These are phyloP conservation scores for Cottoperca gobio DNA, from an alignment of 2,797 vertebrate species.

Conservation along the genomic window DNA sequence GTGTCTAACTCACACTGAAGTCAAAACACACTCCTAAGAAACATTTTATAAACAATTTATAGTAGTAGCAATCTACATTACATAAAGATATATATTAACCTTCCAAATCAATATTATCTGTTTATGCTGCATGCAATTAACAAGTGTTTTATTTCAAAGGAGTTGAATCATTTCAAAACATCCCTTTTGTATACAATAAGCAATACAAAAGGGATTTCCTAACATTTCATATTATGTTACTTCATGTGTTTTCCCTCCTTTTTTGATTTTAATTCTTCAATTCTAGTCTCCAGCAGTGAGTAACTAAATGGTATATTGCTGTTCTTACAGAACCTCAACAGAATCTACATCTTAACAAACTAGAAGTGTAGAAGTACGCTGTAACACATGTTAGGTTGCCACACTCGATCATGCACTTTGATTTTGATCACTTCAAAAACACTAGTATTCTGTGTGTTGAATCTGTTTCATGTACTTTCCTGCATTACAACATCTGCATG, in stretches of 20 bases:
- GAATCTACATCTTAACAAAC: not conserved
- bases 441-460: conserved; percentile 14
- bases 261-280: not conserved
- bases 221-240: conserved; percentile 13
- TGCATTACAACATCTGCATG: conserved; percentile 1
- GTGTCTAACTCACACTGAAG: not conserved
- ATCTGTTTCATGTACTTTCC: not conserved
- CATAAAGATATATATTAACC: conserved; percentile 1
- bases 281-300: not conserved
- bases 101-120: conserved; percentile 15
- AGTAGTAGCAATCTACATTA: not conserved
- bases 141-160: conserved; percentile 14
- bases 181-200: not conserved
- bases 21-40: not conserved
- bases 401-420: conserved; percentile 30
- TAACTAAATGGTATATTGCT: conserved; percentile 8
- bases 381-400: not conserved
- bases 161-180: not conserved
- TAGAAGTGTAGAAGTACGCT: not conserved
- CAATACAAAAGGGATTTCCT: not conserved
- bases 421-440: conserved; percentile 16
- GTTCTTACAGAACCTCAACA: conserved; percentile 2
- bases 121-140: conserved; percentile 2
- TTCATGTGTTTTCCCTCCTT: not conserved
- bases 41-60: too few relatives aligned